A percentile compares a stretch with the other conserved stretches of the same genome.
Conservation (phyloP, 2,888 invertebrate species). For the Catotricha subobsoleta region DNA sequence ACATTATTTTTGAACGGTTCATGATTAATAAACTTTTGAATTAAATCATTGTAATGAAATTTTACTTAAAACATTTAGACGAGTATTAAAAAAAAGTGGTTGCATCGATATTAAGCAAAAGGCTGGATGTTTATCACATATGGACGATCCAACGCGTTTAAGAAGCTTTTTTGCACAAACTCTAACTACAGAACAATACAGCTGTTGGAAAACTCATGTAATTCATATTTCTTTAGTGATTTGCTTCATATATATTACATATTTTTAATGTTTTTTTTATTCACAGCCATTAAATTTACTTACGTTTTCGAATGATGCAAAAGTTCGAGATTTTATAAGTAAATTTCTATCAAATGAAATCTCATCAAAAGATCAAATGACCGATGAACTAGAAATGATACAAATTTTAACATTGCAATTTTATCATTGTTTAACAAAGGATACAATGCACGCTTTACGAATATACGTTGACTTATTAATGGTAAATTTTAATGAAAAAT, state of each 20-base stretch:
- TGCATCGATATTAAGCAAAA: slow-evolving; percentile 73
- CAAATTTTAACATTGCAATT: slow-evolving; percentile 48
- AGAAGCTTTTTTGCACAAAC: slow-evolving; percentile 62
- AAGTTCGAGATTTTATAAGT: slow-evolving; percentile 49
- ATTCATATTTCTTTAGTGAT: neutral
- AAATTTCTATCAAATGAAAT: slow-evolving; percentile 37
- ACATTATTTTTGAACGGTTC: slow-evolving; percentile 4
- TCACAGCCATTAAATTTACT: slow-evolving; percentile 41
- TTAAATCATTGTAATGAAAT: too few relatives aligned
- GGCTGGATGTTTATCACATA: slow-evolving; percentile 73
- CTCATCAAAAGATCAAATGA: slow-evolving; percentile 20
- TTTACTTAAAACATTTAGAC: too few relatives aligned
- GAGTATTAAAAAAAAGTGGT: slow-evolving; percentile 46
- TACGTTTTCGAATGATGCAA: slow-evolving; percentile 55
- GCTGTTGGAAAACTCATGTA: slow-evolving; percentile 27
- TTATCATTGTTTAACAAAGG: slow-evolving; percentile 64
- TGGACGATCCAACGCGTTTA: slow-evolving; percentile 66
- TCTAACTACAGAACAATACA: slow-evolving; percentile 46
- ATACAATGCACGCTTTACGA: slow-evolving; percentile 57
- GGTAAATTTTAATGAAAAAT: slow-evolving; percentile 26
- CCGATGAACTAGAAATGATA: slow-evolving; percentile 34
- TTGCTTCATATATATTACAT: neutral
- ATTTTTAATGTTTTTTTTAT: neutral
- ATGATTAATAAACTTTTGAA: slow-evolving; percentile 5
- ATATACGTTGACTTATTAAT: slow-evolving; percentile 50